phyloP scores from a whole-genome alignment of 1,140 invertebrate genomes.

The Brachionus paranguensis region DNA sequence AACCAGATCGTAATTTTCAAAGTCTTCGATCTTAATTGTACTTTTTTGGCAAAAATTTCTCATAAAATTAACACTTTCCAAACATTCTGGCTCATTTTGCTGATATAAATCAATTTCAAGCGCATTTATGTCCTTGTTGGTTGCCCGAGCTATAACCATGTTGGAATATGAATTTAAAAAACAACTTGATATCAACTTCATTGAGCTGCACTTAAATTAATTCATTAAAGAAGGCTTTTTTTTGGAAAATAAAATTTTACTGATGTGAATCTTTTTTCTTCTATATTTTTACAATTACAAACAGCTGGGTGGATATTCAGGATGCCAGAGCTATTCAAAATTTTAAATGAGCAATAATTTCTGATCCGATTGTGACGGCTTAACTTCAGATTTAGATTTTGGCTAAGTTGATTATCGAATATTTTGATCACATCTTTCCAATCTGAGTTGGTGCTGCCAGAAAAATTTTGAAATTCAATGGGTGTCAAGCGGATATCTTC shows the following conservation, averaged over 20 bases:
- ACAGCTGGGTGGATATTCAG: not conserved
- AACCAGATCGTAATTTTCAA: not conserved
- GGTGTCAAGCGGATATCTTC: not conserved
- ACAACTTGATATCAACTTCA: not conserved
- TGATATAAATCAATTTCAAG: not conserved
- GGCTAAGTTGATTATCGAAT: not conserved
- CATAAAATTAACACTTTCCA: not conserved
- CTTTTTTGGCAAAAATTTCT: not conserved
- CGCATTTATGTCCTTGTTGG: not conserved
- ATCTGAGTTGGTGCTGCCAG: not conserved
- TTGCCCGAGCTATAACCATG: not conserved
- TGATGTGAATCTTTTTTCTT: not conserved
- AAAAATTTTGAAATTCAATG: conserved; percentile 34
- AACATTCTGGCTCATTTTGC: not conserved
- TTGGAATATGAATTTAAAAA: not conserved
- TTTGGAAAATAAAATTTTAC: not conserved
- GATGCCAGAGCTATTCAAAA: not conserved
- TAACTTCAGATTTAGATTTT: not conserved
- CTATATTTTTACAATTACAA: not conserved
- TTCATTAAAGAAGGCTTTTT: not conserved
- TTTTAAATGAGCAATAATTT: not conserved
- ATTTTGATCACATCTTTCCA: conserved; percentile 31
- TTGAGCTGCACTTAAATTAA: not conserved
- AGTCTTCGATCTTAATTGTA: not conserved
- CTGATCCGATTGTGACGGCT: not conserved